Evolutionary conservation across 2,797 vertebrate genomes (phyloP).

Genomic region (Paramormyrops hopkinsi): DNA sequence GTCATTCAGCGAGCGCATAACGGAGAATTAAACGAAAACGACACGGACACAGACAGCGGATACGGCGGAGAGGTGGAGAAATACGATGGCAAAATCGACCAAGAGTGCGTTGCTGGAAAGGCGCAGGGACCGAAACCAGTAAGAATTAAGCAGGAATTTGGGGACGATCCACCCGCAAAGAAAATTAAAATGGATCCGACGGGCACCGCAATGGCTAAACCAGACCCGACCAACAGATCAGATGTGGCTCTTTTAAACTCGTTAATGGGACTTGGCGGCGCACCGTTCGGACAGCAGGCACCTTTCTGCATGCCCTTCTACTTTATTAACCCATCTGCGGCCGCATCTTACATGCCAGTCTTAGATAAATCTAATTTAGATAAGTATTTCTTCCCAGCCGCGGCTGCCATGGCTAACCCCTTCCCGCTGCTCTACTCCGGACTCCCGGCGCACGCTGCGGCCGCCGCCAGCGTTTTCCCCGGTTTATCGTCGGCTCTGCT

Average conservation of each 20-base stretch:
- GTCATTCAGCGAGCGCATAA: conserved; percentile 91
- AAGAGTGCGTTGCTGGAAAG: conserved; percentile 55
- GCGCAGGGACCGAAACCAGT: conserved; percentile 50
- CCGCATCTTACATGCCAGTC: conserved; percentile 82
- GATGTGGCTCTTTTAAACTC: conserved; percentile 80
- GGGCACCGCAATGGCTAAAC: conserved; percentile 37
- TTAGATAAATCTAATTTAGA: conserved; percentile 83
- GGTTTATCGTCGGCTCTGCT: conserved; percentile 62
- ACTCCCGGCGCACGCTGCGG: conserved; percentile 61
- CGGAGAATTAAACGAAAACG: conserved; percentile 75
- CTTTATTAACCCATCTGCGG: conserved; percentile 85
- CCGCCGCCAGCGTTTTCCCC: conserved; percentile 65
- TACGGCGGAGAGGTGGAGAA: conserved; percentile 86
- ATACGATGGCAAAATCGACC: conserved; percentile 55
- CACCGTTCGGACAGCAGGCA: conserved; percentile 71
- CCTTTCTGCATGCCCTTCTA: conserved; percentile 89
- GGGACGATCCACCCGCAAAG: conserved; percentile 72
- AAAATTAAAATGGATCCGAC: conserved; percentile 70
- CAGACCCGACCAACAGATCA: conserved; percentile 55
- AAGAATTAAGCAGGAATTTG: conserved; percentile 83
- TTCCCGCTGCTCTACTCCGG: conserved; percentile 82
- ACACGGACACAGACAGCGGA: conserved; percentile 96
- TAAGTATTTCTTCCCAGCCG: conserved; percentile 76
- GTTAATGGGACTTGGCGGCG: conserved; percentile 74
- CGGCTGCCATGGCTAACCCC: conserved; percentile 55